A percentile compares a stretch with the other conserved stretches of the same genome.
phyloP scores from a whole-genome alignment of 2,888 invertebrate species.

The Lottia gigantea region DNA sequence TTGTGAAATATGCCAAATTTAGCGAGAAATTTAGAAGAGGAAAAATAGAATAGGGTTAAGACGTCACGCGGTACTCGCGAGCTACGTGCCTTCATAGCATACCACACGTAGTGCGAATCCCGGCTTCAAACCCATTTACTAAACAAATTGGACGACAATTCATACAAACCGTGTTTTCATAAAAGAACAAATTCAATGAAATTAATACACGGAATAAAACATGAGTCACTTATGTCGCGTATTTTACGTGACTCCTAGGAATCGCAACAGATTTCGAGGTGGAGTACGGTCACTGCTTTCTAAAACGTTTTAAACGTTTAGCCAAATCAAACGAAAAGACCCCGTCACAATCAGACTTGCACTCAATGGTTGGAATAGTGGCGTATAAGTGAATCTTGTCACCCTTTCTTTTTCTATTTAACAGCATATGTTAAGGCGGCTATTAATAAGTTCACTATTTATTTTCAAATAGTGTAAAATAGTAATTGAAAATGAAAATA shows the following conservation, averaged over 20 bases:
- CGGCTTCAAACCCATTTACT: neutral
- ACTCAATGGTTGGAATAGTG: neutral
- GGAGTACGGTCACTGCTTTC: neutral
- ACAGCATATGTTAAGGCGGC: no score
- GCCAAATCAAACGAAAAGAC: neutral
- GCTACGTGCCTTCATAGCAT: neutral
- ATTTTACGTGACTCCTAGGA: neutral
- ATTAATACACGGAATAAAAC: neutral
- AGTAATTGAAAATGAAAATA: no score
- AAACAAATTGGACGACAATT: neutral
- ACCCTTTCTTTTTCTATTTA: no score
- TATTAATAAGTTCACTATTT: no score
- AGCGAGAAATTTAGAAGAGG: neutral
- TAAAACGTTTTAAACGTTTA: slow-evolving; percentile 1
- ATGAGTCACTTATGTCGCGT: slow-evolving; percentile 1
- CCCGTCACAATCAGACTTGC: neutral
- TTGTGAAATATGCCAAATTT: no score
- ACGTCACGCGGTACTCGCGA: neutral
- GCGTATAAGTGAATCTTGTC: no score
- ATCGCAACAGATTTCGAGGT: neutral
- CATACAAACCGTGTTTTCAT: slow-evolving; percentile 4
- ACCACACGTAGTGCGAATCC: neutral
- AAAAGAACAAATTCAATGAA: neutral
- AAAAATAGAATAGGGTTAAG: neutral
- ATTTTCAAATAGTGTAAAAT: no score